A percentile compares a stretch with the other conserved stretches of the same genome.
Conservation (phyloP, 2,797 vertebrate species). For the Anabas testudineus region DNA sequence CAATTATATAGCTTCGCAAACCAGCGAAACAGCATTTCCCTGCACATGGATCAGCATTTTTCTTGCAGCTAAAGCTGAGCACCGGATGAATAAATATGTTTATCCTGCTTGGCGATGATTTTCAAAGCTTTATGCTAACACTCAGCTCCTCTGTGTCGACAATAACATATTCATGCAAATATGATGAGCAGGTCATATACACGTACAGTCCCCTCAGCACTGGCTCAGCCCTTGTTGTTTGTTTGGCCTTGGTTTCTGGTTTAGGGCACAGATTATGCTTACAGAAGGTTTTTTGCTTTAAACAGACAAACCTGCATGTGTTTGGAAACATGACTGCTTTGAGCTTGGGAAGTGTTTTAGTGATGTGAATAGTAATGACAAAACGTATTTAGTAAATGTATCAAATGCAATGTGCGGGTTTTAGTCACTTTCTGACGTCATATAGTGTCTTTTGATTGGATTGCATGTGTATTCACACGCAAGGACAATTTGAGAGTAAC, state of each 20-base stretch:
- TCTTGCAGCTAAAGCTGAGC: constrained; percentile 65
- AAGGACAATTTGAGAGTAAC: neutral
- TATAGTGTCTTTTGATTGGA: neutral
- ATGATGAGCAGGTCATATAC: constrained; percentile 57
- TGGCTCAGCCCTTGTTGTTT: constrained; percentile 44
- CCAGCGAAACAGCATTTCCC: constrained; percentile 56
- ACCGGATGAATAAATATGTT: constrained; percentile 67
- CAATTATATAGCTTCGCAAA: constrained; percentile 70
- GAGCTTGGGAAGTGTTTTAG: constrained; percentile 16
- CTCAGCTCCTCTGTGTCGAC: constrained; percentile 41
- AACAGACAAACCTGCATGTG: constrained; percentile 29
- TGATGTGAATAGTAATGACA: neutral
- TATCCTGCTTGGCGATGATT: constrained; percentile 50
- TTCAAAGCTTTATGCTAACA: constrained; percentile 54
- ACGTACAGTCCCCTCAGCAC: constrained; percentile 26
- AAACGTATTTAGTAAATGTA: constrained; percentile 13
- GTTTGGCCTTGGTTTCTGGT: constrained; percentile 67
- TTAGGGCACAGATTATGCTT: constrained; percentile 50
- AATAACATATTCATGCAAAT: constrained; percentile 67
- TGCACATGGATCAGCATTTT: constrained; percentile 61
- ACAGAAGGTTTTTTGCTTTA: constrained; percentile 47
- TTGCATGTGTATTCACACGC: neutral
- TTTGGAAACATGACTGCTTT: constrained; percentile 13
- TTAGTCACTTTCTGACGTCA: neutral
- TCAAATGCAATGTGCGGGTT: neutral